Conservation (phyloP, 2,113 vertebrate genomes). For the Dasypus novemcinctus region DNA sequence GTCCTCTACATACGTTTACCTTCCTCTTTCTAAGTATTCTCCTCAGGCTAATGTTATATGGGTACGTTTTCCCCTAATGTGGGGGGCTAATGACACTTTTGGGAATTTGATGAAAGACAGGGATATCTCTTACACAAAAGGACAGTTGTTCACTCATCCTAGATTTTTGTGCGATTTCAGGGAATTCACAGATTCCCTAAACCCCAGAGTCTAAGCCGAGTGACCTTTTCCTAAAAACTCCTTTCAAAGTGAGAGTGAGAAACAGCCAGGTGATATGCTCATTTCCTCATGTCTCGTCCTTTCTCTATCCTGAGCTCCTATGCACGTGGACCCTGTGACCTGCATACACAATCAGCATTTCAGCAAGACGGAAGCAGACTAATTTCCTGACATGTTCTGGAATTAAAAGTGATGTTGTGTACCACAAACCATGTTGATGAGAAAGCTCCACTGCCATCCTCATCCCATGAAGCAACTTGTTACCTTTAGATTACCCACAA, state of each 20-base stretch:
- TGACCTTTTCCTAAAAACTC: neutral
- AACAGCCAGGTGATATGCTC: neutral
- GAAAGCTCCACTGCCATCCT: too few species aligned
- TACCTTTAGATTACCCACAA: too few species aligned
- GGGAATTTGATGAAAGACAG: neutral
- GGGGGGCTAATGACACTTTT: neutral
- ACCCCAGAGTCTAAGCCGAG: neutral
- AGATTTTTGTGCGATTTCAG: neutral
- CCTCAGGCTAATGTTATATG: neutral
- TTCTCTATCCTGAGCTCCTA: neutral
- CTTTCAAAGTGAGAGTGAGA: neutral
- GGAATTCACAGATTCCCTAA: neutral
- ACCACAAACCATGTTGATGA: too few species aligned
- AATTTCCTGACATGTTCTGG: too few species aligned
- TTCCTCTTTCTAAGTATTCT: fast-evolving
- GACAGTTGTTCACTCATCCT: neutral
- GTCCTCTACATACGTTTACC: neutral
- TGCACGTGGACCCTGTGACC: neutral
- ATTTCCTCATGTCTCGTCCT: too few species aligned
- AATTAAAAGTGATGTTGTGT: too few species aligned
- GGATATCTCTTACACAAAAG: neutral
- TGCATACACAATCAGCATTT: neutral
- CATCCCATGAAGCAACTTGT: too few species aligned
- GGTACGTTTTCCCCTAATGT: neutral
- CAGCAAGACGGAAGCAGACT: neutral